phyloP scores from a whole-genome alignment of 2,888 invertebrate species.

The Anthophora plumipes region DNA sequence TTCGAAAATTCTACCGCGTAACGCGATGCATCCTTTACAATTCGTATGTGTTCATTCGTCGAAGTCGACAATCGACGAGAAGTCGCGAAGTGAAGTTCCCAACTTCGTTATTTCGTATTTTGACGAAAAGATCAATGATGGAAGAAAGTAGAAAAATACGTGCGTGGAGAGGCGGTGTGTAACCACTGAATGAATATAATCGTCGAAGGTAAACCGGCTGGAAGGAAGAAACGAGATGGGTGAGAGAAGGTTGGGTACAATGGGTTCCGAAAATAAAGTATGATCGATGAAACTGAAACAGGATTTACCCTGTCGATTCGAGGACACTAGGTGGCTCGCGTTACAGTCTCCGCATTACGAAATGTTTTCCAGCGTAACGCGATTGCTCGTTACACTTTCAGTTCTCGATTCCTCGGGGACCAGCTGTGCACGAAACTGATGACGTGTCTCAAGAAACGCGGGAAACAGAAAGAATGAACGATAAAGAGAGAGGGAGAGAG shows the following conservation, averaged over 20 bases:
- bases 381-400: neutral
- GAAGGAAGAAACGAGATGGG: slow-evolving; percentile 52
- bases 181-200: slow-evolving; percentile 61
- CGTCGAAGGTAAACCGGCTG: slow-evolving; percentile 60
- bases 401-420: neutral
- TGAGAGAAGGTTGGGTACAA: slow-evolving; percentile 57
- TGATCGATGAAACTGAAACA: slow-evolving; percentile 64
- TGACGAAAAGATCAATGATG: neutral
- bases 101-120: neutral
- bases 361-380: neutral
- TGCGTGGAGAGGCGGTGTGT: slow-evolving; percentile 26
- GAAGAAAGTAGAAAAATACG: neutral
- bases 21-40: neutral
- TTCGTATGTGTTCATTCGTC: slow-evolving; percentile 5
- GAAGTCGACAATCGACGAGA: neutral
- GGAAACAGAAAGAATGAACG: too few relatives aligned
- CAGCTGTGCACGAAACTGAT: neutral
- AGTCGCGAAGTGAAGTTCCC: too few relatives aligned
- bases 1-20: neutral
- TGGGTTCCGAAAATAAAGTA: slow-evolving; percentile 63
- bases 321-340: slow-evolving; percentile 38
- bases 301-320: slow-evolving; percentile 49
- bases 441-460: neutral
- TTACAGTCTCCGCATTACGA: slow-evolving; percentile 16
- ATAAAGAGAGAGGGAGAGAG: too few relatives aligned